Evolutionary conservation across 1,140 invertebrate genomes (phyloP), one percentile per base, ranked within the genome.

Genomic region (Panulirus ornatus): DNA sequence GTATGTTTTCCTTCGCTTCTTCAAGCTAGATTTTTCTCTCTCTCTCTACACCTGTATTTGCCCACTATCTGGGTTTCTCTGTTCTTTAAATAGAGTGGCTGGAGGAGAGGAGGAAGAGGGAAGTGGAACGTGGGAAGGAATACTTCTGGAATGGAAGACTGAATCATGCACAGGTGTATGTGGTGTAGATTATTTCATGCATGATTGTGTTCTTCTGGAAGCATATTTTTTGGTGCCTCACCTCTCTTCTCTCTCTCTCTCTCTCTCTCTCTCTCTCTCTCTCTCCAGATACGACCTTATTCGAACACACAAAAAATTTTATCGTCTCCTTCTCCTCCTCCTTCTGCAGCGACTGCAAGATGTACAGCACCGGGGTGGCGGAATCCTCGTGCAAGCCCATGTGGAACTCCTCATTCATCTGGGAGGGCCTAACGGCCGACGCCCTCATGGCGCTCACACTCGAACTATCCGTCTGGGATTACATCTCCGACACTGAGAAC

Each of bases 351-450:
- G 96, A 96, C 70, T 96, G 88, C 83, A 91, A 92, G 58, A 91
- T 92, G 81, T 92, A 88, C 84, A 97, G 97, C 93, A 98, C 97
- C 0, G 96, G 96, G 92, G 96, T 97, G 5, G 96, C 97, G 1
- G 97, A 97, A 85, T 96, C 96, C 14, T 96, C 96, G 1, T 96
- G 96, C 92, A 97, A 97, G 93, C 97, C 97, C 9, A 96, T 97
- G 73, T 98, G 97, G 97, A 98, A 98, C 93, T 97, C 97, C 22
- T 98, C 97, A n/a, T 94, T 98, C 30, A 96, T 96, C 82, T 97
- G 98, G 93, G 95, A 96, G 0, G 96, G 96, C 36, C 95, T 97
- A 27, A 95, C 96, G 44, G 96, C 96, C 1, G 97, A 97, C 90
- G 95, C 96, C 92, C 94, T 97, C 42, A 96, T 97, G 93, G 96